These are phyloP conservation scores for Anodontia alba DNA, from an alignment of 2,888 invertebrate genomes.

Conservation along the genomic window DNA sequence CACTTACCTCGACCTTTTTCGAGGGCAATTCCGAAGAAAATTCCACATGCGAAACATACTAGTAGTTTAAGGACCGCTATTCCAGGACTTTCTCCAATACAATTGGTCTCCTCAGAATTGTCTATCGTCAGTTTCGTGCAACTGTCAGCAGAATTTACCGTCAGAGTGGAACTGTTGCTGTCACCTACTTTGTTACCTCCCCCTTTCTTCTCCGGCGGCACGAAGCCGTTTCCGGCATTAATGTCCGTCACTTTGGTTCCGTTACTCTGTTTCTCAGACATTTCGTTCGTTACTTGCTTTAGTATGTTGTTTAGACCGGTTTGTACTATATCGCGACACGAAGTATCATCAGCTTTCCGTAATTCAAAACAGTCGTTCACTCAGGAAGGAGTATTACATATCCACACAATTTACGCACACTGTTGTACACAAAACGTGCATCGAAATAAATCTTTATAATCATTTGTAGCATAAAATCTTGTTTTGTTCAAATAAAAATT, in stretches of 20 bases:
- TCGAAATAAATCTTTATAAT: too few relatives aligned
- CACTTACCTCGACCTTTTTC: constrained; percentile 63
- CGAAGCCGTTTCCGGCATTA: background rate
- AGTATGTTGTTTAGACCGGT: too few relatives aligned
- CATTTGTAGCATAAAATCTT: too few relatives aligned
- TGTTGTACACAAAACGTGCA: too few relatives aligned
- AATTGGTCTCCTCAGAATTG: constrained; percentile 17
- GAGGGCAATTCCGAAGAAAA: constrained; percentile 58
- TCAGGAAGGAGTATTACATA: too few relatives aligned
- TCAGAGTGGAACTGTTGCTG: constrained; percentile 18
- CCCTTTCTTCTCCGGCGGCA: background rate
- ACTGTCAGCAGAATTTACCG: constrained; percentile 43
- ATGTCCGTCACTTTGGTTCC: background rate
- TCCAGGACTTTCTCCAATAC: constrained; percentile 14
- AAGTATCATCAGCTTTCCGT: background rate
- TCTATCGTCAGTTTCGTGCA: constrained; percentile 41
- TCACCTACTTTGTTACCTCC: constrained; percentile 42
- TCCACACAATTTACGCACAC: too few relatives aligned
- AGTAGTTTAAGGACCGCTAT: constrained; percentile 32
- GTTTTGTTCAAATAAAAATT: too few relatives aligned
- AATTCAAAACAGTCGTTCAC: too few relatives aligned
- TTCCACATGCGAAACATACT: constrained; percentile 48
- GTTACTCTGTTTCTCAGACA: background rate
- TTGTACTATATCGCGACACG: too few relatives aligned
- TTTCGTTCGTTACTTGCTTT: background rate